Evolutionary conservation across 2,797 vertebrate genomes (phyloP).

Genomic region (Manis pentadactyla): DNA sequence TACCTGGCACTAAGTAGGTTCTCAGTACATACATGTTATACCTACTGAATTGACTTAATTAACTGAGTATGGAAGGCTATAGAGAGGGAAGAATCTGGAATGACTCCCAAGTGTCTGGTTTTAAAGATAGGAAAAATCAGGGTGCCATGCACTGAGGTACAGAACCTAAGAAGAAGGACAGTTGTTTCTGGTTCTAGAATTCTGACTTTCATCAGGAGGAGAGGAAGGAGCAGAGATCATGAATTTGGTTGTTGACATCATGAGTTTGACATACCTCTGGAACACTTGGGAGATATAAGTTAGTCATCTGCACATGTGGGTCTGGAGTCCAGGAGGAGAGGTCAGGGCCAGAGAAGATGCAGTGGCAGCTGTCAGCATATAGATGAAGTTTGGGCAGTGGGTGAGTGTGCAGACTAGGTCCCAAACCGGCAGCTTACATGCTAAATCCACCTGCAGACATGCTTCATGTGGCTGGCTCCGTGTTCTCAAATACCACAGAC

Average conservation of each 20-base stretch:
- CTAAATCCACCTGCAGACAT: background rate
- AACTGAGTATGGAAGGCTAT: background rate
- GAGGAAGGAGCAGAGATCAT: background rate
- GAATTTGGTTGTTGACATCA: background rate
- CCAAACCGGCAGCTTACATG: background rate
- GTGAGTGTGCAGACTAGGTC: background rate
- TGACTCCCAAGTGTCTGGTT: conserved; percentile 2
- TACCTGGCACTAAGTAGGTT: background rate
- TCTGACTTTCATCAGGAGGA: background rate
- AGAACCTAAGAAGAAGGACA: background rate
- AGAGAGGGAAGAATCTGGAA: background rate
- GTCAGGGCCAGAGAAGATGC: background rate
- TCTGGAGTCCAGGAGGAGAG: background rate
- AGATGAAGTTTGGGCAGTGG: background rate
- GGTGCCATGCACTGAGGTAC: background rate
- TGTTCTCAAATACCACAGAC: background rate
- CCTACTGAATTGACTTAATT: background rate
- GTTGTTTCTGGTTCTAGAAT: conserved; percentile 3
- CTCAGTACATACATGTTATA: background rate
- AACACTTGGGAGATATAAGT: background rate
- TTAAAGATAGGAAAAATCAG: background rate
- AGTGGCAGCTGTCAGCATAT: background rate
- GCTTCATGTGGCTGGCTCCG: background rate
- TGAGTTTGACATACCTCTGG: background rate
- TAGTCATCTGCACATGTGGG: background rate